phyloP scores from a whole-genome alignment of 2,888 invertebrate genomes.

The Lucinisca nassula region DNA sequence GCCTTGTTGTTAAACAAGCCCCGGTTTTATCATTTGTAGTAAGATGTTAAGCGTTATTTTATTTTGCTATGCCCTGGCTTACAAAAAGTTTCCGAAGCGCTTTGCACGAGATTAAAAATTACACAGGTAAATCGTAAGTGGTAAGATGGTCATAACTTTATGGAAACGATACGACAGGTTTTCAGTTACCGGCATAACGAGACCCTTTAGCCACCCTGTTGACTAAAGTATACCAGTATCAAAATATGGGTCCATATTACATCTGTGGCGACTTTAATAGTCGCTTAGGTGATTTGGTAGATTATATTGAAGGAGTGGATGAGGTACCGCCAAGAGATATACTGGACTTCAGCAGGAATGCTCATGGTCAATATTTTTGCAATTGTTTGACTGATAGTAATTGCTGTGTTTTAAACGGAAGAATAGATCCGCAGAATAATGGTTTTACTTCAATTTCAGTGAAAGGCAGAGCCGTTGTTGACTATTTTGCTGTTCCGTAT shows the following conservation, averaged over 20 bases:
- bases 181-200: no score
- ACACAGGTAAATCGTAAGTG: no score
- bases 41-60: no score
- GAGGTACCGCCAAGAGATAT: conserved; percentile 11
- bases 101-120: no score
- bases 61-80: no score
- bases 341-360: neutral
- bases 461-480: neutral
- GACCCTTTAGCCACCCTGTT: conserved; percentile 20
- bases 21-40: no score
- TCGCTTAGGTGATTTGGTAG: conserved; percentile 8
- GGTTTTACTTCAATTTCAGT: neutral
- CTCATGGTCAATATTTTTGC: conserved; percentile 4
- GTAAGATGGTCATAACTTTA: no score
- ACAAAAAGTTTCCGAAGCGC: no score
- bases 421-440: neutral
- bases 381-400: neutral
- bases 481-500: no score
- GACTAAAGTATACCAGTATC: conserved; percentile 21
- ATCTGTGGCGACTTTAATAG: conserved; percentile 31
- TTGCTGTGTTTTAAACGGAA: conserved; percentile 12
- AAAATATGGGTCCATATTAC: conserved; percentile 17
- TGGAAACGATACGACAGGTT: no score
- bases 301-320: conserved; percentile 28
- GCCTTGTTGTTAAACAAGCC: no score